Base-by-base conservation (phyloP, 2,797 vertebrate genomes). In the Sebastes itinus region DNA sequence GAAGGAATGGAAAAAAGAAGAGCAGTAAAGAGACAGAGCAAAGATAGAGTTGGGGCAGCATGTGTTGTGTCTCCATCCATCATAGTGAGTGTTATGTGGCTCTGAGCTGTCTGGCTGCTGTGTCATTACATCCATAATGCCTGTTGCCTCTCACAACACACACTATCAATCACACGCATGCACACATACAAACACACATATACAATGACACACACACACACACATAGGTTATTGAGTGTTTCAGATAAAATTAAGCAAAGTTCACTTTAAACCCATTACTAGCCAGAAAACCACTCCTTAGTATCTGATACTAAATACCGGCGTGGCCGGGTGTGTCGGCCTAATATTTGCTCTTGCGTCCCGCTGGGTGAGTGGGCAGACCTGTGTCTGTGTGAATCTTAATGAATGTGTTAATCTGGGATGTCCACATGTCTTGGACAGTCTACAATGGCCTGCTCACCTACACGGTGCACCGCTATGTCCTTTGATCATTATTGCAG, bases 51-150 rank as follows among this genome's bases (percentile, higher is more conserved):
- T 80, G 65, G 78, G 62, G 54, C 62, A 78, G 80, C 63, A 52
- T 75, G 76, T 82, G 85, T 65, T 83, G 35, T 62, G 61, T 84
- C 72, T 87, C 73, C 85, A 92, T 94, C 90, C 78, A 93, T 94
- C 92, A 89, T 75, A 32, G 86, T 81, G 84, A 83, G 85, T 81
- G 85, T 85, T 88, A 86, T 87, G 90, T 89, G 91, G 89, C 92
- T 92, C 83, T 91, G 87, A 89, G 92, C 91, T 92, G 92, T 90
- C 91, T 87, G 68, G 83, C 33, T 90, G 85, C 87, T 92, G 89
- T 92, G 89, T 92, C 92, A 92, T 93, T 94, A 93, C 90, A 94
- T 92, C 89, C 88, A 94, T 94, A 92, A 95, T 92, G 83, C 82
- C 88, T 89, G 91, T 92, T 92, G 86, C 88, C 92, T 91, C 89